A percentile compares a stretch with the other conserved stretches of the same genome.
Conservation (phyloP, 1,140 invertebrate genomes). For the Megalonaias nervosa region DNA sequence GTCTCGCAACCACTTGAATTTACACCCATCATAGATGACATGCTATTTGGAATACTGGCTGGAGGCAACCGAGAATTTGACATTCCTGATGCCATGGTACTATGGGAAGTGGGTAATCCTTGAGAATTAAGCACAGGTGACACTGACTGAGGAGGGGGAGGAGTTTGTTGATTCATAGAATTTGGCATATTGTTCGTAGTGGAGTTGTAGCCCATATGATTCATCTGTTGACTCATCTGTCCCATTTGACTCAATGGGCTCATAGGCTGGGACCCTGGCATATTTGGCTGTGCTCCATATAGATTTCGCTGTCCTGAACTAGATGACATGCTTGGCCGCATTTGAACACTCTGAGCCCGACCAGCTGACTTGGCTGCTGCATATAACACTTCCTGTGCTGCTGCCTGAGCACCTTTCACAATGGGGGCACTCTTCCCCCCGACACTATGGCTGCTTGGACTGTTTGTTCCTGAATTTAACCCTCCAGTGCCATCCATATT, state of each 20-base stretch:
- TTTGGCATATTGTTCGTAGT: conserved; percentile 52
- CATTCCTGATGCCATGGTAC: conserved; percentile 15
- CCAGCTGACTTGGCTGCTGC: conserved; percentile 67
- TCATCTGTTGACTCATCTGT: conserved; percentile 47
- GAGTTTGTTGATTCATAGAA: conserved; percentile 51
- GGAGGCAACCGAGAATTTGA: conserved; percentile 25
- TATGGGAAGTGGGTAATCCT: conserved; percentile 23
- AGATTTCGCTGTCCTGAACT: too few relatives aligned
- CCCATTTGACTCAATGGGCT: conserved; percentile 38
- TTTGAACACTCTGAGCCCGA: conserved; percentile 27
- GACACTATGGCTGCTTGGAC: background rate
- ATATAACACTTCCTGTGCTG: conserved; percentile 70
- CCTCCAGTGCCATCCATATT: conserved; percentile 3
- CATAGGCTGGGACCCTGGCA: conserved; percentile 23
- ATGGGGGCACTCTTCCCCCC: background rate
- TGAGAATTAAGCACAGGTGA: conserved; percentile 56
- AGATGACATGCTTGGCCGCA: conserved; percentile 20
- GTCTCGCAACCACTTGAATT: too few relatives aligned
- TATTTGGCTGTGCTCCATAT: too few relatives aligned
- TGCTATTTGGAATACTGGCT: conserved; percentile 25
- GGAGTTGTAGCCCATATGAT: conserved; percentile 51
- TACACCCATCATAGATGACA: too few relatives aligned
- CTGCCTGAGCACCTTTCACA: conserved; percentile 68
- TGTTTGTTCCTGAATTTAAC: conserved; percentile 1
- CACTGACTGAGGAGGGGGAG: conserved; percentile 38